Conservation (phyloP, 2,113 vertebrate genomes). For the Numida meleagris region DNA sequence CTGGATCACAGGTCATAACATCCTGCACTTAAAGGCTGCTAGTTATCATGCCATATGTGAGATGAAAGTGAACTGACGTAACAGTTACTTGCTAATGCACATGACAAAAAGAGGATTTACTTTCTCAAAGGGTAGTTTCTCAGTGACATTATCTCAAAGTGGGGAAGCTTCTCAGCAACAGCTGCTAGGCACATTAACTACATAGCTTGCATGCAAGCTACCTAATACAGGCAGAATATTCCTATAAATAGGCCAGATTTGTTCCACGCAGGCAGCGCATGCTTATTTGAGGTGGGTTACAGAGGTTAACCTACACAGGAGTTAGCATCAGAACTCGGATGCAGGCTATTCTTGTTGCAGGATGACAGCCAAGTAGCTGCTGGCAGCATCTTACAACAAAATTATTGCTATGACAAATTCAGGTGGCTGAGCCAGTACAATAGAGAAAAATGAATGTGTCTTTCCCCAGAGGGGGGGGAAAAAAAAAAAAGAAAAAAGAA, state of each 20-base stretch:
- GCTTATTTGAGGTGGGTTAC: slow-evolving; percentile 28
- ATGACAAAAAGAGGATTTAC: neutral
- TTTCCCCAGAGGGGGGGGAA: fast-evolving
- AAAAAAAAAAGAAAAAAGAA: fast-evolving
- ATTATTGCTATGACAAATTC: slow-evolving; percentile 10
- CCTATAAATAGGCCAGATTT: slow-evolving; percentile 41
- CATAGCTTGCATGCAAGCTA: slow-evolving; percentile 17
- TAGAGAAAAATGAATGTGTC: neutral
- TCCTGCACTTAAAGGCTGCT: neutral
- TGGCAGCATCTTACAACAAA: slow-evolving; percentile 38
- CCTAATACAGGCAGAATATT: neutral
- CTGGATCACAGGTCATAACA: neutral
- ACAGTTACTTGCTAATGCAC: neutral
- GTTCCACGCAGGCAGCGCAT: neutral
- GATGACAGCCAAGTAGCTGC: slow-evolving; percentile 31
- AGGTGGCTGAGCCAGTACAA: slow-evolving; percentile 17
- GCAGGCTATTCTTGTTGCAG: neutral
- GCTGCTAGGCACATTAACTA: slow-evolving; percentile 16
- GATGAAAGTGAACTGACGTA: neutral
- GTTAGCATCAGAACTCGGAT: slow-evolving; percentile 22
- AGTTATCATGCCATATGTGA: neutral
- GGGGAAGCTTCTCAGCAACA: slow-evolving; percentile 19
- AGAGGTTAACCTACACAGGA: slow-evolving; percentile 55
- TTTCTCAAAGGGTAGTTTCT: slow-evolving; percentile 5
- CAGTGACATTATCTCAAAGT: slow-evolving; percentile 14